These are phyloP conservation scores for Pseudopodoces humilis DNA, from an alignment of 2,113 vertebrate species.

Conservation along the genomic window DNA sequence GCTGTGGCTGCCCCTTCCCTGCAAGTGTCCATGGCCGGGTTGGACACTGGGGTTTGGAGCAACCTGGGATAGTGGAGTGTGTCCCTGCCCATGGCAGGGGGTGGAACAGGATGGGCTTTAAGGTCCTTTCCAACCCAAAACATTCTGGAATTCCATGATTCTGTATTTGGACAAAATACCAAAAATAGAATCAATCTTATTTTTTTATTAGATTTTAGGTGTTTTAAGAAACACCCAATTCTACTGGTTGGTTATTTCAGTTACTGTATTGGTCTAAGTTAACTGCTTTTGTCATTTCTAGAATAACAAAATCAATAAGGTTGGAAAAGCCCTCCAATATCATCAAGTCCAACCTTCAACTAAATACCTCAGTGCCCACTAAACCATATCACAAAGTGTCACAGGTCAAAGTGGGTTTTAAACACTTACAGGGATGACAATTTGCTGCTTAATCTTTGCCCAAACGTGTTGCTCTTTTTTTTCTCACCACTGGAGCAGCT, in stretches of 20 bases:
- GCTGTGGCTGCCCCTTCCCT: not conserved
- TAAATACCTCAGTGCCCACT: not conserved
- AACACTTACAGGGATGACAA: not conserved
- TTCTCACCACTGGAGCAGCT: not conserved
- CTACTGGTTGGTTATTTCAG: not conserved
- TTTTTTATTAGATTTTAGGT: not conserved
- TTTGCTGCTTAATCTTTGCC: not conserved
- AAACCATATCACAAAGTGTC: not conserved
- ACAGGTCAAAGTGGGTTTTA: not conserved
- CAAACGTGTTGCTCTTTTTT: not conserved
- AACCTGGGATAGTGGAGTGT: accelerated
- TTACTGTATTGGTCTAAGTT: not conserved
- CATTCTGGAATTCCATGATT: not conserved
- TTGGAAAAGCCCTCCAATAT: not conserved
- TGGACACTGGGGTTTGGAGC: not conserved
- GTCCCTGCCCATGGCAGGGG: not conserved
- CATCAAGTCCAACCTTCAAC: not conserved
- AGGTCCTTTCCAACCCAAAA: not conserved
- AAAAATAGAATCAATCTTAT: not conserved
- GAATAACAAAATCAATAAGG: not conserved
- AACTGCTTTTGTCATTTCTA: not conserved
- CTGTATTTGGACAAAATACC: not conserved
- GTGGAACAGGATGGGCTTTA: accelerated
- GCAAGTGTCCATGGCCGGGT: not conserved
- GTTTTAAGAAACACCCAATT: not conserved